phyloP scores from a whole-genome alignment of 2,888 invertebrate genomes.

The Eilema griseolum region DNA sequence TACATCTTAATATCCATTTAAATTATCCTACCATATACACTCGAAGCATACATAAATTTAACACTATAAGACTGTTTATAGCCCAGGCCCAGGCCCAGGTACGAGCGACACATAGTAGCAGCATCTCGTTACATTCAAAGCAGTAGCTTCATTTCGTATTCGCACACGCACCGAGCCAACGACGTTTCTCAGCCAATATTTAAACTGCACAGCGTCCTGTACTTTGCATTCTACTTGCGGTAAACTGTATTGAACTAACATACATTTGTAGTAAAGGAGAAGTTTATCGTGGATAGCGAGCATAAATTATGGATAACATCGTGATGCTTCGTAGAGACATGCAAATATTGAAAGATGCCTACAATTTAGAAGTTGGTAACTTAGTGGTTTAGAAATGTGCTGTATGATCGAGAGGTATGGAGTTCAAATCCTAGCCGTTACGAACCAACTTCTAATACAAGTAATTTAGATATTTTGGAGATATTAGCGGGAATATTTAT shows the following conservation, averaged over 20 bases:
- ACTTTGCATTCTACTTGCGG: conserved; percentile 18
- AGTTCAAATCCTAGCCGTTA: too few relatives aligned
- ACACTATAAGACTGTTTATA: background rate
- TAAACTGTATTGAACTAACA: background rate
- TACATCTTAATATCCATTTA: background rate
- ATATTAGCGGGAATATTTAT: too few relatives aligned
- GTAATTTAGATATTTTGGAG: too few relatives aligned
- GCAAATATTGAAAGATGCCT: conserved; percentile 1
- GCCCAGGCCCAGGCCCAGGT: background rate
- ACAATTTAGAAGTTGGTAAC: background rate
- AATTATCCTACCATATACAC: background rate
- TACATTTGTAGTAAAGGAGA: background rate
- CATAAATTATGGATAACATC: background rate
- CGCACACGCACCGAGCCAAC: conserved; percentile 51
- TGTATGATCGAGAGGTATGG: too few relatives aligned
- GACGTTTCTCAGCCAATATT: conserved; percentile 51
- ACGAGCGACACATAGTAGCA: background rate
- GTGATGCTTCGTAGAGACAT: background rate
- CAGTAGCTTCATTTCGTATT: conserved; percentile 57
- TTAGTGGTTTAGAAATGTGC: too few relatives aligned
- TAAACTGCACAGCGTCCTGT: conserved; percentile 48
- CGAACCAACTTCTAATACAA: too few relatives aligned
- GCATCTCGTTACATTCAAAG: conserved; percentile 32
- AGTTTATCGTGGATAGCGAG: background rate
- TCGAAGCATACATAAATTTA: background rate